Base-by-base conservation (phyloP, 2,888 invertebrate species). In the Physocephala rufipes region DNA sequence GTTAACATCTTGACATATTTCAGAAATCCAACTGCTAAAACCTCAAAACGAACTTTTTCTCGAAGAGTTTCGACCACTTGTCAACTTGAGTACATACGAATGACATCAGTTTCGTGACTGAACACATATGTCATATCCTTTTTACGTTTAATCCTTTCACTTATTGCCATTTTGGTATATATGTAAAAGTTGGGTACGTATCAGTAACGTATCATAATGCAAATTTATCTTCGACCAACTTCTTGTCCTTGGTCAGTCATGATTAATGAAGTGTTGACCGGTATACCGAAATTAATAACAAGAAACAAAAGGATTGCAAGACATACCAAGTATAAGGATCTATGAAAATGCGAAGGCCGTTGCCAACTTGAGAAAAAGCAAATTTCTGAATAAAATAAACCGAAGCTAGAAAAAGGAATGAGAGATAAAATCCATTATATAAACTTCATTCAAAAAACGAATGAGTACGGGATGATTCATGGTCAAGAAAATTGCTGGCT, bases 231-330 rank as follows among this genome's bases (percentile, higher is more conserved):
- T 15, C 49, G 36, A 36, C 36, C 36, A 9, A 9, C 36, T 36
- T 36, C 49, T 49, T 19, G 19, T 24, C 58, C 19, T 59, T 62
- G 74, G 63, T 67, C 63, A 68, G 70, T 75, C 79, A 79, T 83
- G 82, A 83, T 83, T 83, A 83, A 83, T 82, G 82, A 82, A 83
- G 81, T 83, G 83, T 83, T 83, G 82, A 83, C 81, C 82, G 76
- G 79, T 77, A 77, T 78, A 81, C 51, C 16, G 24, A 79, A 80
- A 80, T 79, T 78, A 80, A 81, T 79, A 79, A 77, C 72, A 76
- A 76, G 47, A 69, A 58, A 51, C 24, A 51, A 43, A n/a, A 53
- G 51, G 45, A 4, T 36, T 4, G 36, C 36, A 36, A 26, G 47
- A 19, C 7, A 43, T 47, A 49, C 51, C 49, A 36, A 36, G 36